A percentile compares a stretch with the other conserved stretches of the same genome.
Evolutionary conservation across 2,797 vertebrate genomes (phyloP).

Genomic region (Molossus alvarezi): DNA sequence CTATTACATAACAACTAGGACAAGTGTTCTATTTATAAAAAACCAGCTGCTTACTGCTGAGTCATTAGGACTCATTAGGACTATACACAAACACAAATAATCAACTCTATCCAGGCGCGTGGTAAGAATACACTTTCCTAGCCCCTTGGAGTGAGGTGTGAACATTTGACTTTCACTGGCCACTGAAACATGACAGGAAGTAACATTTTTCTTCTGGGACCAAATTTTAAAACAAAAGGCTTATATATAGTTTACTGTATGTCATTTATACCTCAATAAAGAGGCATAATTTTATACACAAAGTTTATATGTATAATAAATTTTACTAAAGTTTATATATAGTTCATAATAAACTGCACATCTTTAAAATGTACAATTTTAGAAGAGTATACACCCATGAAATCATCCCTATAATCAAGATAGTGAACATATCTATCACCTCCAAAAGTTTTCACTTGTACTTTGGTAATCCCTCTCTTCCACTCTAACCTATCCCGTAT

Average conservation of each 20-base stretch:
- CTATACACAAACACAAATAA: neutral
- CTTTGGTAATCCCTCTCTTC: neutral
- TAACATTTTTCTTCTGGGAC: neutral
- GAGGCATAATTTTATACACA: neutral
- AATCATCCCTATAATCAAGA: neutral
- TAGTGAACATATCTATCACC: neutral
- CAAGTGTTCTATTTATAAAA: slow-evolving; percentile 50
- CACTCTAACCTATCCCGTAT: neutral
- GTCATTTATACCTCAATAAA: neutral
- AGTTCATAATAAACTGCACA: neutral
- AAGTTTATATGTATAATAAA: slow-evolving; percentile 13
- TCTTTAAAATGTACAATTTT: slow-evolving; percentile 17
- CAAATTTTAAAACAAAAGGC: neutral
- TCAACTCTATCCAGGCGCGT: neutral
- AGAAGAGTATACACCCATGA: neutral
- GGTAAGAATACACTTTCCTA: neutral
- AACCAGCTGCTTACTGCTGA: neutral
- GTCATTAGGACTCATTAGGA: neutral
- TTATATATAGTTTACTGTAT: neutral
- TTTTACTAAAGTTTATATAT: slow-evolving; percentile 18
- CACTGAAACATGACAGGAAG: neutral
- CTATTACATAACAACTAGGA: slow-evolving; percentile 16
- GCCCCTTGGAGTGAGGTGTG: neutral
- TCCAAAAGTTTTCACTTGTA: neutral
- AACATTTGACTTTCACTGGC: neutral